Base-by-base conservation (phyloP, 2,888 invertebrate species). In the Dolomedes plantarius region DNA sequence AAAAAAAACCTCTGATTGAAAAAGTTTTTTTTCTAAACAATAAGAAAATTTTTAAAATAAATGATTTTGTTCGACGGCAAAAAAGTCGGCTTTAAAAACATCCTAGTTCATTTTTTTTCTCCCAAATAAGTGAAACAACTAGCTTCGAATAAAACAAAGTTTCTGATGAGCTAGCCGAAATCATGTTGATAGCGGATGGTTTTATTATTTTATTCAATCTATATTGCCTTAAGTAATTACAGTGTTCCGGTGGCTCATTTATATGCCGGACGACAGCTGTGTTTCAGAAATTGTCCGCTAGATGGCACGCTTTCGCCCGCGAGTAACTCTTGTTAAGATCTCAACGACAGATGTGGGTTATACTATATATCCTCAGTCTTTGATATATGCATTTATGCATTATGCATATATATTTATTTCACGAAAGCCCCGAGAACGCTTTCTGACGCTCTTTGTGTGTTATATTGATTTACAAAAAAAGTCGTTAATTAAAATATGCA, bases 201-300 rank as follows among this genome's bases (percentile, higher is more conserved):
- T 23, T 56, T 6, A 6, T 56, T 56, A 46, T 16, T 56, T 56
- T 56, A 56, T 46, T 46, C 46, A 6, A 46, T 16, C 46, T 16
- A 46, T 46, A 46, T 46, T 23, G 56, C 23, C 23, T 56, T 56
- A 56, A 56, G 56, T 56, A 56, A 56, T 56, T 56, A 23, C 16
- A 9, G 23, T 56, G 23, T 56, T 46, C 16, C n/a, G 2, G 23
- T 19, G 56, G 23, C 56, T 56, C 19, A 23, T 56, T 56, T 56
- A 56, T 56, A 56, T 56, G 56, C 56, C 3, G 11, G 56, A 56
- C 23, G 23, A 56, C 56, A 56, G 56, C 56, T 56, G 56, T 56
- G 56, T 23, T 56, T 56, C 56, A 56, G 56, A 56, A 56, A 56
- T 5, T 56, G 56, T 6, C 56, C 56, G 23, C 56, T 56, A 56